A percentile compares a stretch with the other conserved stretches of the same genome.
phyloP scores from a whole-genome alignment of 2,113 vertebrate genomes.

The Syrrhaptes paradoxus region DNA sequence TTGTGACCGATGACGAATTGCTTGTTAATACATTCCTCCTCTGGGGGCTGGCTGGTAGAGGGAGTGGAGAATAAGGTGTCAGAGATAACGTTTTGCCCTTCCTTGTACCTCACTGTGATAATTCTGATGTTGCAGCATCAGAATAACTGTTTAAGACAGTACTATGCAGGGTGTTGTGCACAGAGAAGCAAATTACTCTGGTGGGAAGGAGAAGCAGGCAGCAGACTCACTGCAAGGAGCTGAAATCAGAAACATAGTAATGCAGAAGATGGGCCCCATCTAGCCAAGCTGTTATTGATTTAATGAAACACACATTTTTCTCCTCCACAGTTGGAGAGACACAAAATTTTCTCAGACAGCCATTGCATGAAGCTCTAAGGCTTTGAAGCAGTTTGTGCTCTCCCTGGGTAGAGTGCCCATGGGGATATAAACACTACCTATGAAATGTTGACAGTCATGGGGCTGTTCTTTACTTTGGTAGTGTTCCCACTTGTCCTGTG shows the following conservation, averaged over 20 bases:
- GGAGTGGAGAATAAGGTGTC: neutral
- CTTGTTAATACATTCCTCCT: neutral
- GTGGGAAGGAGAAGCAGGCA: neutral
- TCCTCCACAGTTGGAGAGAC: neutral
- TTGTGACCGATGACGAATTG: neutral
- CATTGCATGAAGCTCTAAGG: neutral
- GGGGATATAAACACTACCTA: neutral
- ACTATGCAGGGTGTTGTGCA: neutral
- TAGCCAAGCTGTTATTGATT: neutral
- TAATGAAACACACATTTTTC: neutral
- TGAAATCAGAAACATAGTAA: accelerated
- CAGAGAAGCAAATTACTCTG: neutral
- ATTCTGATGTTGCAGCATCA: neutral
- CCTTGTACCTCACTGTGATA: neutral
- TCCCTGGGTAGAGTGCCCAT: accelerated
- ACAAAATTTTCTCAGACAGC: neutral
- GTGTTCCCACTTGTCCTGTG: neutral
- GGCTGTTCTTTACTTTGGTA: neutral
- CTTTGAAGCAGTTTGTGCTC: neutral
- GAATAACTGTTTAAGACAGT: neutral
- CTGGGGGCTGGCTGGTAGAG: neutral
- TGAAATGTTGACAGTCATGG: neutral
- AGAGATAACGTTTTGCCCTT: neutral
- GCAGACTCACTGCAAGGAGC: neutral
- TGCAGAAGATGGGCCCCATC: neutral